Evolutionary conservation across 1,140 invertebrate species (phyloP).

Genomic region (Panonychus citri): DNA sequence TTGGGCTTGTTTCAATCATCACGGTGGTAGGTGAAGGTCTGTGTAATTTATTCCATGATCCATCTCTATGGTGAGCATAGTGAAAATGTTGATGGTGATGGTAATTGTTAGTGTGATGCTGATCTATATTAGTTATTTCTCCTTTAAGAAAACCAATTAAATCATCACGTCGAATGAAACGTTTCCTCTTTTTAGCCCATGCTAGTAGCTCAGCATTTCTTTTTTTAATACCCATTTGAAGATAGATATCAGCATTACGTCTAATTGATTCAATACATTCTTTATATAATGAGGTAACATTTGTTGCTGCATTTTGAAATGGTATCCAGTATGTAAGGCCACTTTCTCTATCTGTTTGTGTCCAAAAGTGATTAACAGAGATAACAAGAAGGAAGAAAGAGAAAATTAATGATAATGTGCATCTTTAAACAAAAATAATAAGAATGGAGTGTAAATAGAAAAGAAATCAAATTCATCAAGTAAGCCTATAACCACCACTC

Average conservation of each 20-base stretch:
- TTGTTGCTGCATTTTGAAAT: constrained; percentile 54
- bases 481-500: neutral
- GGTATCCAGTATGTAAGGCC: constrained; percentile 46
- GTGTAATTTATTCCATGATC: too few relatives aligned
- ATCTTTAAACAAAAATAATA: too few relatives aligned
- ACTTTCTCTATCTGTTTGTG: neutral
- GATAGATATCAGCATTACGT: constrained; percentile 39
- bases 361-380: neutral
- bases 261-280: constrained; percentile 46
- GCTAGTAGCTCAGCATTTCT: constrained; percentile 47
- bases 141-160: constrained; percentile 51
- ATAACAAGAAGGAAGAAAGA: neutral
- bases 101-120: constrained; percentile 22
- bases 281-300: constrained; percentile 54
- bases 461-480: neutral
- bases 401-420: neutral
- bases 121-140: constrained; percentile 17
- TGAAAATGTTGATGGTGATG: constrained; percentile 19
- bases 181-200: constrained; percentile 46
- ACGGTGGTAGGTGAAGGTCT: too few relatives aligned
- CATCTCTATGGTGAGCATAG: neutral
- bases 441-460: too few relatives aligned
- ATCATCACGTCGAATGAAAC: constrained; percentile 47
- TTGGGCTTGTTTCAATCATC: neutral
- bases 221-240: constrained; percentile 44